Evolutionary conservation across 2,888 invertebrate species (phyloP), one percentile per base, ranked within the genome.

Genomic region (Vesta saturnalis): DNA sequence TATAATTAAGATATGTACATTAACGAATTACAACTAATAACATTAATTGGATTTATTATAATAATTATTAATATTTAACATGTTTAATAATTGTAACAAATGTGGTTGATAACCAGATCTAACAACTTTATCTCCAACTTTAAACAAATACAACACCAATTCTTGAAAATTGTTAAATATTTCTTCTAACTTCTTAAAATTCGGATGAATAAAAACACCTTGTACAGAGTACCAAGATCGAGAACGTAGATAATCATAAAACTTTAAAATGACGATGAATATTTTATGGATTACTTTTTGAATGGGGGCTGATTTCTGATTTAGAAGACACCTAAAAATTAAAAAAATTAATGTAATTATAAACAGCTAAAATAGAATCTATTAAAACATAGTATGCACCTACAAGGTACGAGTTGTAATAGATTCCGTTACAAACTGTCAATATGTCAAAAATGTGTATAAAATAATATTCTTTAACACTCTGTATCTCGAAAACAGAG

Each of bases 221-320:
- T 86, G 82, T 0, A 80, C 81, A 73, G 85, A 85, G 19, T 83
- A 83, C 91, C 91, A 91, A 73, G 85, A 85, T 18, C 89, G 88
- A 73, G 81, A 86, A 77, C 83, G 78, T 59, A 91, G 80, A 71
- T 89, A 87, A 64, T 90, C 86, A 77, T 90, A 90, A 77, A 91
- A 92, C 77, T 92, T 90, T 72, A 94, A 80, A 39, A 92, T 90
- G 5, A 93, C 89, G 57, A 89, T 89, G 76, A 93, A 92, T 15
- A 92, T 90, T 80, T 90, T 90, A 62, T 91, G 89, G 35, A 94
- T 84, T 0, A 91, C 86, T 73, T 90, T 90, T 81, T 90, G 89
- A 35, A 94, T 88, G 1, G 90, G 90, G 22, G 87, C 87, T 23
- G 92, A 91, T 60, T 90, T 87, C 64, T 90, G 88, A 75, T 92